These are phyloP conservation scores for Musca vetustissima DNA, from an alignment of 1,140 invertebrate species.

Conservation along the genomic window DNA sequence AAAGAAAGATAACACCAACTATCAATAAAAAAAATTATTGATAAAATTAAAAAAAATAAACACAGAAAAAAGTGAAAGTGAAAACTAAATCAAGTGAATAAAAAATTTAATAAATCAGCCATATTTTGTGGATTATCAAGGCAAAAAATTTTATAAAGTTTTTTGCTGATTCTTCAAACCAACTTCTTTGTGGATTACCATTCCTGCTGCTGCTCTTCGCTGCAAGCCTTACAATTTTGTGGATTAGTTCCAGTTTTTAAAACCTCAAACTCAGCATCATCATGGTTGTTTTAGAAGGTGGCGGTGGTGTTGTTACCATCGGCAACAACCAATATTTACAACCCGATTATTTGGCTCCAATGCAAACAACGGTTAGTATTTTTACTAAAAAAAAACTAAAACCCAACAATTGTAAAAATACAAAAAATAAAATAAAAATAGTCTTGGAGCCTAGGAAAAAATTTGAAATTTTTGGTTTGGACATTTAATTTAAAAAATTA, in stretches of 20 bases:
- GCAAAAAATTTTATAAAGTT: slow-evolving; percentile 5
- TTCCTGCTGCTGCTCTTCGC: neutral
- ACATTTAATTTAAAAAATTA: too few species aligned
- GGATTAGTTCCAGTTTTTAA: slow-evolving; percentile 27
- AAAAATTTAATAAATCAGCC: neutral
- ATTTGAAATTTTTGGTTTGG: too few species aligned
- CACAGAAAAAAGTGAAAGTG: slow-evolving; percentile 22
- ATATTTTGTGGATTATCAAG: slow-evolving; percentile 5
- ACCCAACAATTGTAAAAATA: neutral
- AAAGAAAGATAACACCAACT: slow-evolving; percentile 10
- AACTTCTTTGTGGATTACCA: slow-evolving; percentile 21
- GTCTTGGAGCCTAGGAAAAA: too few species aligned
- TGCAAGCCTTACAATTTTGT: slow-evolving; percentile 21
- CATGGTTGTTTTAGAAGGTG: slow-evolving; percentile 89
- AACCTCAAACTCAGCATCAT: slow-evolving; percentile 26
- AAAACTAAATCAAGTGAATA: neutral
- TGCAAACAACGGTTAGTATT: slow-evolving; percentile 85
- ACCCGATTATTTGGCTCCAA: slow-evolving; percentile 88
- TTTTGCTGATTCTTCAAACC: neutral
- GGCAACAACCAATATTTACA: slow-evolving; percentile 90
- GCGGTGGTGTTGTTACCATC: slow-evolving; percentile 80
- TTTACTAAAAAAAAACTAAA: neutral
- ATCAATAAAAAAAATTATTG: neutral
- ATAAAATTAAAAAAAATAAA: neutral
- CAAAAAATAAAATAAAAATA: too few species aligned